phyloP scores from a whole-genome alignment of 1,140 invertebrate genomes.

The Grapholita molesta region DNA sequence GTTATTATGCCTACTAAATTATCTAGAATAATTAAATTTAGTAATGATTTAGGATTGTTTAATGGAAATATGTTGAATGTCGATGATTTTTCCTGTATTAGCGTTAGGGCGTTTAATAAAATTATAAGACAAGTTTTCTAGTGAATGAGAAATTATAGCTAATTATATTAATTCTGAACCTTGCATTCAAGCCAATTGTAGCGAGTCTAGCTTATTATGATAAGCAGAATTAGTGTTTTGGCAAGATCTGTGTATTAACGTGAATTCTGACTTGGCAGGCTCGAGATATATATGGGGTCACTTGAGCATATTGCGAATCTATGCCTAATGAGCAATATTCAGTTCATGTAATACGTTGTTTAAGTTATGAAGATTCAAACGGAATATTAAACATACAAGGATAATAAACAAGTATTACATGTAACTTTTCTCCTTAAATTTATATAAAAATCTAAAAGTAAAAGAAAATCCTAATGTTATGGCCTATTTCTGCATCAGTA shows the following conservation, averaged over 20 bases:
- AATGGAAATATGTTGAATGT: conserved; percentile 14
- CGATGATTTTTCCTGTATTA: conserved; percentile 39
- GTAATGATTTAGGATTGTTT: conserved; percentile 13
- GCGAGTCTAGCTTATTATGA: neutral
- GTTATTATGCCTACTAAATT: conserved; percentile 38
- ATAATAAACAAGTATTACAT: neutral
- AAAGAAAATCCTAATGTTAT: conserved; percentile 33
- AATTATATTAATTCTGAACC: conserved; percentile 1
- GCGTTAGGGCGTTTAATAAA: conserved; percentile 34
- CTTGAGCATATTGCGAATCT: neutral
- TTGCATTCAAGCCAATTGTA: neutral
- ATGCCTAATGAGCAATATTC: neutral
- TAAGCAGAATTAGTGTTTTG: neutral
- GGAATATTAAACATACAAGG: neutral
- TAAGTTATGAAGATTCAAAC: neutral
- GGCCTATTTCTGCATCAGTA: conserved; percentile 38
- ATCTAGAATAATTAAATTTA: conserved; percentile 15
- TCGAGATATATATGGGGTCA: neutral
- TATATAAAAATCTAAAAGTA: neutral
- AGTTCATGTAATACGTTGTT: neutral
- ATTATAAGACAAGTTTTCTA: neutral
- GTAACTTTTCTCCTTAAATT: neutral
- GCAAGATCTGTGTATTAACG: neutral
- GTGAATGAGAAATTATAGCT: neutral
- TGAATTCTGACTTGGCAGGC: neutral